Base-by-base conservation (phyloP, 2,113 vertebrate species). In the Scalopus aquaticus region DNA sequence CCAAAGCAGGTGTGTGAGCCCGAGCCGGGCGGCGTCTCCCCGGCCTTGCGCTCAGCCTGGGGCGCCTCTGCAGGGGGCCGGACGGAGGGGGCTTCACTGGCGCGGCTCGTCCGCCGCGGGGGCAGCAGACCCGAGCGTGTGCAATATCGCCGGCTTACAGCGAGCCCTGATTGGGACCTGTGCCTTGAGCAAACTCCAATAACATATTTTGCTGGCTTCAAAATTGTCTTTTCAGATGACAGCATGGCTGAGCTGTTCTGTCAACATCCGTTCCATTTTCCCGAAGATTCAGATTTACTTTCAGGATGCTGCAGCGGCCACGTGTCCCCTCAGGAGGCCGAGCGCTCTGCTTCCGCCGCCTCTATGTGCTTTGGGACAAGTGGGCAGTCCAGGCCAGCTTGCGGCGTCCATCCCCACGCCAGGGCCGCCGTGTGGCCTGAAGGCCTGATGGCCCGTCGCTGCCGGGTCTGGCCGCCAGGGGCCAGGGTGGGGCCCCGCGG, bases 151-250 rank as follows among this genome's bases (percentile, higher is more conserved):
- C 28, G 19, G 70, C 46, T 54, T 58, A 24, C 26, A 9, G 2
- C 16, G 6, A 9, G 35, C 56, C 62, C 73, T 94, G 73, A 37
- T 54, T 62, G 72, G 81, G 78, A 65, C 79, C 62, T 62, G 19
- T n/a, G 88, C 96, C 85, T 88, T 90, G 64, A 95, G 91, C 88
- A 96, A 95, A 90, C 60, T 92, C 70, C 85, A 90, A 67, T 95
- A 60, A 72, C 70, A 81, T 37, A 26, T 92, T 58, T 12, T 0
- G 32, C 88, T n/a, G 56, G 46, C 91, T 96, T 93, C 85, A 51
- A 62, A 79, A 74, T 94, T 80, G 51, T 74, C 88, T 92, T 94
- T 90, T 69, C 73, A 72, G 62, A 92, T 84, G 91, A 39, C 77
- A 85, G 17, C 24, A 56, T 64, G 51, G 49, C 94, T 96, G 85